Evolutionary conservation across 2,113 vertebrate species (phyloP).

Genomic region (Plestiodon gilberti): DNA sequence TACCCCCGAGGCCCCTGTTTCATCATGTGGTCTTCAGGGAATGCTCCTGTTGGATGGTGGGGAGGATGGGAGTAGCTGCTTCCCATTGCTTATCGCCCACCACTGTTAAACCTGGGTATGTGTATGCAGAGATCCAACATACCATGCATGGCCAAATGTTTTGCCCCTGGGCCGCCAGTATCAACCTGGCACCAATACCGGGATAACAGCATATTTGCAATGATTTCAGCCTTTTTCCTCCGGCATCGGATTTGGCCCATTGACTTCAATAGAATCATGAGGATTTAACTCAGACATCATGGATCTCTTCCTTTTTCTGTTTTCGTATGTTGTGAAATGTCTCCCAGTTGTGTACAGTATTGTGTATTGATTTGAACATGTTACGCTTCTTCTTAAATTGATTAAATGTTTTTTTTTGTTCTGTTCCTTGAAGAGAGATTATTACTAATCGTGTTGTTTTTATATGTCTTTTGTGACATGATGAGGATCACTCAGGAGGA

Average conservation of each 20-base stretch:
- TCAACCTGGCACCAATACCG: too few relatives aligned
- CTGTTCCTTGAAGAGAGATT: constrained; percentile 76
- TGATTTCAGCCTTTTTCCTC: background rate
- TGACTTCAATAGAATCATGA: constrained; percentile 27
- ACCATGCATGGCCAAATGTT: too few relatives aligned
- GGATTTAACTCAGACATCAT: background rate
- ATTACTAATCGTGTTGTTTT: constrained; percentile 78
- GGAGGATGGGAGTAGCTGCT: too few relatives aligned
- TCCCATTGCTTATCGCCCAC: too few relatives aligned
- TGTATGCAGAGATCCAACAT: too few relatives aligned
- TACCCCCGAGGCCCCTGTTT: too few relatives aligned
- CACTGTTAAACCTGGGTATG: too few relatives aligned
- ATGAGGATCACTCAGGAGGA: constrained; percentile 86
- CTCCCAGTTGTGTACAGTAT: constrained; percentile 65
- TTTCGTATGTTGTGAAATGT: constrained; percentile 70
- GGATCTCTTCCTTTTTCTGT: constrained; percentile 44
- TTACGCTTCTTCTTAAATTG: constrained; percentile 76
- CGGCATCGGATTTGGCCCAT: background rate
- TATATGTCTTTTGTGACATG: constrained; percentile 83
- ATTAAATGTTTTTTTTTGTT: constrained; percentile 73
- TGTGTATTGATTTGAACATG: constrained; percentile 70
- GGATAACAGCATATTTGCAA: background rate
- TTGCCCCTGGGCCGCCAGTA: too few relatives aligned
- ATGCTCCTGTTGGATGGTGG: too few relatives aligned
- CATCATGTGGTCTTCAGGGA: too few relatives aligned